Base-by-base conservation (phyloP, 2,888 invertebrate genomes). In the Morpho deidamia region DNA sequence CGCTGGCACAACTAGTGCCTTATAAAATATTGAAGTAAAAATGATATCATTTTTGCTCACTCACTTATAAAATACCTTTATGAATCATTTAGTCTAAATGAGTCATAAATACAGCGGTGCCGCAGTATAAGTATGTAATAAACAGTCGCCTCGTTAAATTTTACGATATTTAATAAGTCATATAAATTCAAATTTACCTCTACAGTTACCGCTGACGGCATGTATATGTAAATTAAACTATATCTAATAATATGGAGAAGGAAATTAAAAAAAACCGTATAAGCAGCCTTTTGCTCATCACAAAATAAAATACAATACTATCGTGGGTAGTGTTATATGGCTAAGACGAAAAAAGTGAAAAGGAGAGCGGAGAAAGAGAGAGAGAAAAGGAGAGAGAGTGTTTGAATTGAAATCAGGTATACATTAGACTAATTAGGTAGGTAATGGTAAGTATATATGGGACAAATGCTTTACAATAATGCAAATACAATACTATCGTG, bases 21-120 rank as follows among this genome's bases (percentile, higher is more conserved):
- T 14, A 14, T 4, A 35, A 35, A 35, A 64, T 59, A 51, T 44
- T 55, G 12, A 11, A 39, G 35, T 8, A 37, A 37, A 37, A 10
- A 37, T 37, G 8, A 7, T 10, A 37, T 10, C 7, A 37, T 37
- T 37, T 37, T 37, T 7, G 35, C 35, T 37, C 7, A 37, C 34
- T 34, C 35, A 37, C 35, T 10, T 37, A n/a, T n/a, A 8, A 37
- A 37, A 10, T 23, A 23, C 5, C 10, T 10, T 37, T 10, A 37
- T 37, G 35, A 37, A 37, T 37, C 35, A 37, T 37, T 10, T 37
- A 8, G 10, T 37, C 35, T 10, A 37, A 37, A 37, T 37, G 35
- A 37, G 35, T 37, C 35, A 37, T 37, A 37, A 37, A 10, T 37
- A 37, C 35, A 10, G 35, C 10, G 10, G 10, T 37, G 10, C 9